phyloP scores from a whole-genome alignment of 2,888 invertebrate genomes.

The Griposia aprilina region DNA sequence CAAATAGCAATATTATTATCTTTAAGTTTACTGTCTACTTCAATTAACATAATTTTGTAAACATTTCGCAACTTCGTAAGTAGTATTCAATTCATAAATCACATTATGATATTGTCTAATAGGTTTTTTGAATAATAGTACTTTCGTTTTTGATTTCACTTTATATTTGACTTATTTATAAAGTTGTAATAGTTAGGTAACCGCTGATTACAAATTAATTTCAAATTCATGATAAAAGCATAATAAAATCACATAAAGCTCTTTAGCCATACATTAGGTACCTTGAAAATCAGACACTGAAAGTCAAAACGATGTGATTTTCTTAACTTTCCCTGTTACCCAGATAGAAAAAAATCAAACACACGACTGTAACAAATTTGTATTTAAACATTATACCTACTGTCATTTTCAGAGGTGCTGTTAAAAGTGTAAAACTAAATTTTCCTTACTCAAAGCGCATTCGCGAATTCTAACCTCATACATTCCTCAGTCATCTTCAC shows the following conservation, averaged over 20 bases:
- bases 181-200: neutral
- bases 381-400: neutral
- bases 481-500: slow-evolving; percentile 58
- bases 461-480: slow-evolving; percentile 30
- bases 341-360: neutral
- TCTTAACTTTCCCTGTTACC: neutral
- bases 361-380: neutral
- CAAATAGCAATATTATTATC: neutral
- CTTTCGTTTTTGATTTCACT: neutral
- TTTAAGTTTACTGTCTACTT: neutral
- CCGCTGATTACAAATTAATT: neutral
- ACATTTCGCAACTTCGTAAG: neutral
- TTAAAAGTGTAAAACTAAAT: neutral
- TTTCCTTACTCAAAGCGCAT: slow-evolving; percentile 23
- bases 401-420: neutral
- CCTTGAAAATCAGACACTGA: neutral
- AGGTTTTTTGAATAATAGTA: neutral
- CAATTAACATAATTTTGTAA: slow-evolving; percentile 5
- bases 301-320: neutral
- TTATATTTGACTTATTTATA: neutral
- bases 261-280: neutral
- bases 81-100: neutral
- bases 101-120: neutral
- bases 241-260: neutral
- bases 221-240: neutral